Base-by-base conservation (phyloP, 2,113 vertebrate genomes). In the Neolamprologus sp. region DNA sequence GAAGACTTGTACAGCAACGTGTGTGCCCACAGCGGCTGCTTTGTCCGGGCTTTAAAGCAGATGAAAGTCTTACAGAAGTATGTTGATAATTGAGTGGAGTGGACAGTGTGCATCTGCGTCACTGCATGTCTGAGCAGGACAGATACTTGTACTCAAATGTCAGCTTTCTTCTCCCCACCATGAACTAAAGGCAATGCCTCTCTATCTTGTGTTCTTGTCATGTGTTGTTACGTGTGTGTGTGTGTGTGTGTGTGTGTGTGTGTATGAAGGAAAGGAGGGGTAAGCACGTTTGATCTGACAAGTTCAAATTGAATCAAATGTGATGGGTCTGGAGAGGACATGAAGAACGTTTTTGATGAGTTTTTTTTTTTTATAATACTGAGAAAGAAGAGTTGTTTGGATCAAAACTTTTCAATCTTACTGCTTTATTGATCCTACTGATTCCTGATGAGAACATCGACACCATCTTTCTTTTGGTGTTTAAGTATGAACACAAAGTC, bases 241-340 rank as follows among this genome's bases (percentile, higher is more conserved):
- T 17, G 31, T 23, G 47, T 51, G 80, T 85, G 40, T 47, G 14
- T 47, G 16, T 17, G 60, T 23, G 35, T n/a, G 23, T 21, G 37
- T 13, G 6, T 21, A 26, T 87, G 40, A 58, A 58, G 9, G 53
- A 21, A 83, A 93, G 82, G 84, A 87, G 86, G 82, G 83, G 83
- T 81, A 87, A 81, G 87, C 85, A 90, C 88, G 91, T 96, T 95
- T 96, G 93, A 96, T 95, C 93, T 94, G 92, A 95, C 94, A 94
- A 87, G 88, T 89, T 92, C 93, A 89, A 93, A 94, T 93, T 94
- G 91, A 95, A 96, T 95, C 94, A 91, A 91, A 88, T 93, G 86
- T 89, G 93, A 95, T 92, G 90, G 93, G 79, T 57, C 91, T 90
- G 75, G 65, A 65, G 85, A 93, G 91, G 89, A 92, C 88, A 57